Evolutionary conservation across 2,888 invertebrate genomes (phyloP).

Genomic region (Noctua fimbriata): DNA sequence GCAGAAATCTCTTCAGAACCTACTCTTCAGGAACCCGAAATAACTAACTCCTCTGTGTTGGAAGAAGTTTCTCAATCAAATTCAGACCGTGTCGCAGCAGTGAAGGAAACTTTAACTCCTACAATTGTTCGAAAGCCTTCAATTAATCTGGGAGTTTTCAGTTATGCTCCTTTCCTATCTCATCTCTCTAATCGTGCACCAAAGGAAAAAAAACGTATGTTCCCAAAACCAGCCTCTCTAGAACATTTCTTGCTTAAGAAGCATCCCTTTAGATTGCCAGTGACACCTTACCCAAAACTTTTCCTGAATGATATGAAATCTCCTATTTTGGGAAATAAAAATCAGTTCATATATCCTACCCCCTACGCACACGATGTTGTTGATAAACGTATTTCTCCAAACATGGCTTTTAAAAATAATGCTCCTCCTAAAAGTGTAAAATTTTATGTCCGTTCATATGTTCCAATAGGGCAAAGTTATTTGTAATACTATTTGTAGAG

Average conservation of each 20-base stretch:
- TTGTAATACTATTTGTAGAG: neutral
- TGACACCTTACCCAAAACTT: slow-evolving; percentile 10
- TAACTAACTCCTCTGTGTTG: neutral
- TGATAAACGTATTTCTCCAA: slow-evolving; percentile 70
- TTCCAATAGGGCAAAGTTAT: slow-evolving; percentile 30
- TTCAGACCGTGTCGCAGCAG: neutral
- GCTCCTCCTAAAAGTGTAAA: slow-evolving; percentile 47
- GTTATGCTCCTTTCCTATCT: slow-evolving; percentile 25
- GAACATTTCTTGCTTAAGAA: slow-evolving; percentile 24
- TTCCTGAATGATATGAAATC: neutral
- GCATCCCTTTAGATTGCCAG: slow-evolving; percentile 12
- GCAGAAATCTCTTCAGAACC: neutral
- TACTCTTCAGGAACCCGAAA: neutral
- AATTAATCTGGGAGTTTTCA: slow-evolving; percentile 17
- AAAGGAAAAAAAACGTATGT: slow-evolving; percentile 7
- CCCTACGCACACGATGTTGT: slow-evolving; percentile 70
- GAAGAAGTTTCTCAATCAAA: slow-evolving; percentile 24
- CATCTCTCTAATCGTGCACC: slow-evolving; percentile 1
- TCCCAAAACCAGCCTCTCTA: slow-evolving; percentile 14
- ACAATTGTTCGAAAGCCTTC: slow-evolving; percentile 6
- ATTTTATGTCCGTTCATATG: slow-evolving; percentile 43
- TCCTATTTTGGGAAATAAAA: neutral
- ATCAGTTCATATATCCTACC: slow-evolving; percentile 8
- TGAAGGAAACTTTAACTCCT: slow-evolving; percentile 12
- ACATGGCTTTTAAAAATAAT: slow-evolving; percentile 60